Base-by-base conservation (phyloP, 37 sponge, comb jelly and placozoan species). In the Mnemiopsis leidyi region DNA sequence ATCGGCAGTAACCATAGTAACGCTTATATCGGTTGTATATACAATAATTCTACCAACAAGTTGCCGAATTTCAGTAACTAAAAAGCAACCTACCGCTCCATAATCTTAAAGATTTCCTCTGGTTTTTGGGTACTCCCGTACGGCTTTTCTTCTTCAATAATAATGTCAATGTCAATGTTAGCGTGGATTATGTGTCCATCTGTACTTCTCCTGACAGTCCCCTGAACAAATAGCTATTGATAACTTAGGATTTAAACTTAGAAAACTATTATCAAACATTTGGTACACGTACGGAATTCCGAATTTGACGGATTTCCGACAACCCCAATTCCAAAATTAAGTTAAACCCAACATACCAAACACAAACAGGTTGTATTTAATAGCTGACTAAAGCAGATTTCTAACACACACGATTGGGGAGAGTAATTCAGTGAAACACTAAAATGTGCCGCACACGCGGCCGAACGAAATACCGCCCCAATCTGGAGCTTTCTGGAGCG, bases 121-220 rank as follows among this genome's bases (percentile, higher is more conserved):
- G 98, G 98, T 38, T 98, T 98, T 21, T 94, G 82, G 2, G 95
- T 94, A 37, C 94, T 95, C 1, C 94, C 97, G 36, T 92, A 93
- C 25, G 96, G 95, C 0, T 93, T 95, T 94, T 98, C 98, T 37
- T 98, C 98, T 38, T 96, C 94, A 20, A 98, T 96, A 68, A 98
- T 96, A 26, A 98, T 95, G 48, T 98, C 98, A 71, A 98, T 93
- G 68, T 98, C 97, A 0, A 98, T 95, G 76, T 98, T 98, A n/a
- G 98, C 96, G 77, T 98, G 98, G 32, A 98, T 98, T 92, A 98
- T 97, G 83, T 98, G 94, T 2, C 95, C 95, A 93, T 98, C 98
- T 69, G 95, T 95, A 83, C 96, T 97, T 69, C 98, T 94, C 32
- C 97, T 38, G 28, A 98, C 97, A 23, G 98, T 98, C 0, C 98